These are phyloP conservation scores for Gallinago paraguaiae DNA, from an alignment of 2,113 vertebrate species.

Conservation along the genomic window DNA sequence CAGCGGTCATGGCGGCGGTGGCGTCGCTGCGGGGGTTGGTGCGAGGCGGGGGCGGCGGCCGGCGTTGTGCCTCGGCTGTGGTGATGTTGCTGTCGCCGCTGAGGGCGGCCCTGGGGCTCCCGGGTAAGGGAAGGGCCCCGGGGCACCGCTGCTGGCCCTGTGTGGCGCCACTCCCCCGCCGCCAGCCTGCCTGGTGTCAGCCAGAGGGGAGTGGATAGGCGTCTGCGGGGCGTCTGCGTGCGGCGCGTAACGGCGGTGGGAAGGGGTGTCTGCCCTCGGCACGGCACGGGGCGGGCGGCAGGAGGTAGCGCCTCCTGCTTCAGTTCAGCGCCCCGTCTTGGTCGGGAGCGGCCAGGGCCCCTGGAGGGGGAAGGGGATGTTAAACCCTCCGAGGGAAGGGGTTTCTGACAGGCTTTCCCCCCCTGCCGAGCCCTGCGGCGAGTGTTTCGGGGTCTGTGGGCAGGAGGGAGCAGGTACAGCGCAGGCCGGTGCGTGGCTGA, in stretches of 20 bases:
- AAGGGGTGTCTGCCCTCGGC: not conserved
- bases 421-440: rapidly evolving
- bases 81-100: not conserved
- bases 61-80: rapidly evolving
- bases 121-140: slow-evolving; percentile 7
- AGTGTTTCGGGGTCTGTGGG: rapidly evolving
- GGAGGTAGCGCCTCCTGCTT: no score
- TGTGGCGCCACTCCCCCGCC: no score
- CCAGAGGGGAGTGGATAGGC: not conserved
- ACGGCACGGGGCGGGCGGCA: not conserved
- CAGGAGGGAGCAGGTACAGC: no score
- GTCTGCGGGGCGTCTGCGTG: not conserved
- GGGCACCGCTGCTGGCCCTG: no score
- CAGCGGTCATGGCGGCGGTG: not conserved
- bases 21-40: not conserved
- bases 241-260: rapidly evolving
- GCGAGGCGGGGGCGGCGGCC: not conserved
- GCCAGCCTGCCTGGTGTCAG: no score
- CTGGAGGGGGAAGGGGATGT: rapidly evolving
- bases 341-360: rapidly evolving
- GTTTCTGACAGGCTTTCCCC: rapidly evolving
- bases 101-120: not conserved
- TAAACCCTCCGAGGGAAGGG: rapidly evolving
- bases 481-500: rapidly evolving
- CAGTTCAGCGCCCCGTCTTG: not conserved